These are phyloP conservation scores for Hypsopygia costalis DNA, from an alignment of 2,888 invertebrate species.

Conservation along the genomic window DNA sequence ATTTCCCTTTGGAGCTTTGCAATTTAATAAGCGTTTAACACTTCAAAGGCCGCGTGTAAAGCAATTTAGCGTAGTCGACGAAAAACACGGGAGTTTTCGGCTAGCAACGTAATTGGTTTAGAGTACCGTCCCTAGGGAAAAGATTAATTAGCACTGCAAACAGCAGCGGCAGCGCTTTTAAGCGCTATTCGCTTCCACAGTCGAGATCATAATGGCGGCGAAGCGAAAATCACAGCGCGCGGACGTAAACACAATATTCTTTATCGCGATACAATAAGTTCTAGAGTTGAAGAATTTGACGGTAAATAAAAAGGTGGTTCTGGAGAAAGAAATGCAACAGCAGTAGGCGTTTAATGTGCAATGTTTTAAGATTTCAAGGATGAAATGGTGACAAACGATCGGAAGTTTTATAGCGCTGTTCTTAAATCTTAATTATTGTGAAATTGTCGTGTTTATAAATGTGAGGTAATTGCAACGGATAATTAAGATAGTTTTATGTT, in stretches of 20 bases:
- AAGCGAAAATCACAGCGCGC: conserved; percentile 14
- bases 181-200: conserved; percentile 37
- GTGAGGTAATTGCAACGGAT: too few species aligned
- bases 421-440: not conserved
- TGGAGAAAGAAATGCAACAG: conserved; percentile 22
- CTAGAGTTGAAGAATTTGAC: not conserved
- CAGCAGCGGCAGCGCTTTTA: conserved; percentile 56
- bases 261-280: conserved; percentile 18
- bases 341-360: conserved; percentile 31
- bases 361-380: conserved; percentile 32
- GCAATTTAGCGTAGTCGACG: conserved; percentile 69
- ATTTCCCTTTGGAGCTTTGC: conserved; percentile 64
- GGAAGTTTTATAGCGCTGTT: conserved; percentile 7
- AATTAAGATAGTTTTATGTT: too few species aligned
- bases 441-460: too few species aligned
- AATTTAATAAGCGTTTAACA: conserved; percentile 78
- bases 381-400: conserved; percentile 32
- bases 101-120: conserved; percentile 70
- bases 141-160: conserved; percentile 74
- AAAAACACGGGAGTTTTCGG: conserved; percentile 72
- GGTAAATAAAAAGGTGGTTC: not conserved
- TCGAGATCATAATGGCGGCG: conserved; percentile 37
- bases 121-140: conserved; percentile 55
- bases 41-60: conserved; percentile 71
- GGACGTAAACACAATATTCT: conserved; percentile 17